Evolutionary conservation across 2,888 invertebrate species (phyloP).

Genomic region (Cosmorhoe ocellata): DNA sequence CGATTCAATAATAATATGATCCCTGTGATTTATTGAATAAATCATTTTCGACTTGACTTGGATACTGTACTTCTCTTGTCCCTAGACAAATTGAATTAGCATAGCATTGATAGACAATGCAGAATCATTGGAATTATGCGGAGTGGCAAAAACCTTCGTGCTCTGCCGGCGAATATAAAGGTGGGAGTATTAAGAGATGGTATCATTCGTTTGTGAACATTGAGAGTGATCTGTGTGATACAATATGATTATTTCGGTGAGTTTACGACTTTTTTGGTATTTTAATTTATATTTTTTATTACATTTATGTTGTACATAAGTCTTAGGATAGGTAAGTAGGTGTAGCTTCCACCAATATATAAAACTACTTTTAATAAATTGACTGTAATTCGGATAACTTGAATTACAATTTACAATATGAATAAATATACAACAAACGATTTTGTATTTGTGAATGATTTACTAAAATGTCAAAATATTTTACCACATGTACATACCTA

Average conservation of each 20-base stretch:
- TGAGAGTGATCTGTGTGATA: conserved; percentile 23
- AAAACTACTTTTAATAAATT: too few species aligned
- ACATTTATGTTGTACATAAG: not conserved
- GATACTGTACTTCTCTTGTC: conserved; percentile 2
- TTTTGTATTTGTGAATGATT: too few species aligned
- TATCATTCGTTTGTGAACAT: conserved; percentile 39
- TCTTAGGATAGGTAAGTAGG: too few species aligned
- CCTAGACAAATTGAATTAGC: conserved; percentile 21
- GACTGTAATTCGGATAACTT: too few species aligned
- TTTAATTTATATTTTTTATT: not conserved
- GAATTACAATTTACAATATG: too few species aligned
- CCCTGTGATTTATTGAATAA: too few species aligned
- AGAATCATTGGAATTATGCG: conserved; percentile 28
- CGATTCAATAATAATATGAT: too few species aligned
- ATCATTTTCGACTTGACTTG: too few species aligned
- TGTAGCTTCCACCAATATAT: too few species aligned
- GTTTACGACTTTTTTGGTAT: not conserved
- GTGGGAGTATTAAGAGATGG: conserved; percentile 38
- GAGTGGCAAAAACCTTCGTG: conserved; percentile 31
- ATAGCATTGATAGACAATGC: conserved; percentile 33
- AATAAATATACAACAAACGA: too few species aligned
- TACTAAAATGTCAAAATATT: too few species aligned
- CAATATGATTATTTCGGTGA: conserved; percentile 32
- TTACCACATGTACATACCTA: too few species aligned
- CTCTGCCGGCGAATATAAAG: conserved; percentile 49